Percentiles rank a stretch among this genome's conserved stretches.
Conservation (phyloP, 2,888 invertebrate species). For the Folsomia manolachei region DNA sequence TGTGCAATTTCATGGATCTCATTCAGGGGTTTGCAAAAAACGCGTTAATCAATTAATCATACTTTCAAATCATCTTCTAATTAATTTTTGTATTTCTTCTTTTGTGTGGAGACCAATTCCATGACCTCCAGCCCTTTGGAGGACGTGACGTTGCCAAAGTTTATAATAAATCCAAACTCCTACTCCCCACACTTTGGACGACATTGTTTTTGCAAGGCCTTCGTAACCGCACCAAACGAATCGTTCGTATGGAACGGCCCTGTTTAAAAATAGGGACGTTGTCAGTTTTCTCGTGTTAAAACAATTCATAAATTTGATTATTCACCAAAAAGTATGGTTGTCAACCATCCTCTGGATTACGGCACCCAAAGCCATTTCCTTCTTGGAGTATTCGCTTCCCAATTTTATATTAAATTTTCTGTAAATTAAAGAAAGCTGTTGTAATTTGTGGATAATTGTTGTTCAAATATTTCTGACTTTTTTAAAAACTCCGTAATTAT, state of each 20-base stretch:
- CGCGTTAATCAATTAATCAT: too few relatives aligned
- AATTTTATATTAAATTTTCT: not conserved
- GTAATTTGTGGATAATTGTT: too few relatives aligned
- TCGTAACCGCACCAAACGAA: not conserved
- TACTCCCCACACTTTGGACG: too few relatives aligned
- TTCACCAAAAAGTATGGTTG: not conserved
- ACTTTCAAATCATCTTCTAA: constrained; percentile 1
- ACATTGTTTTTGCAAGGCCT: not conserved
- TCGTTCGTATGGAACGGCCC: not conserved
- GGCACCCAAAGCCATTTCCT: not conserved
- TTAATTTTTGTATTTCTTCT: constrained; percentile 37
- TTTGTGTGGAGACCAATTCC: constrained; percentile 43
- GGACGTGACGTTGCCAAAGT: not conserved
- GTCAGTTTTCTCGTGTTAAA: not conserved
- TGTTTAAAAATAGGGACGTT: not conserved
- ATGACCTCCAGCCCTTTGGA: constrained; percentile 24
- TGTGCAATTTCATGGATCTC: too few relatives aligned
- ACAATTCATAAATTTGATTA: not conserved
- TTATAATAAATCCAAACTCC: not conserved
- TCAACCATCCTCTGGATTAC: not conserved
- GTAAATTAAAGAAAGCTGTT: too few relatives aligned
- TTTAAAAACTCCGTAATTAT: too few relatives aligned
- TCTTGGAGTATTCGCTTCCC: not conserved
- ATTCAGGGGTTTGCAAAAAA: too few relatives aligned
- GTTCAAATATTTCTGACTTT: too few relatives aligned